Evolutionary conservation across 1,140 invertebrate species (phyloP).

Genomic region (Brachionus plicatilis): DNA sequence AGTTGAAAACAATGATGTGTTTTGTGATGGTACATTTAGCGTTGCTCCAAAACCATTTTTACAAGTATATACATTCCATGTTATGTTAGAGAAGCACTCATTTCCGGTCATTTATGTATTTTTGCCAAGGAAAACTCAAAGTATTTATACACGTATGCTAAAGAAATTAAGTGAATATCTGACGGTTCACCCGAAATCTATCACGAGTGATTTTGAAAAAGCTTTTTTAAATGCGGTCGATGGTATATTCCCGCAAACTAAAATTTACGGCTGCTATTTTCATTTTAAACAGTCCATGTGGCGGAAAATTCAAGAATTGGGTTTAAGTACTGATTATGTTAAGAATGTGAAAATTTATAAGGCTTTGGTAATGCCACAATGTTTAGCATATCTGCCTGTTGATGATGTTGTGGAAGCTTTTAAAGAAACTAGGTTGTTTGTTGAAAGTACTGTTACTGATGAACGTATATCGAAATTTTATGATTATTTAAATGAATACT

Average conservation of each 20-base stretch:
- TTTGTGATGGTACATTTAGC: background rate
- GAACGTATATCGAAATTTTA: too few species aligned
- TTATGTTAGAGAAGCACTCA: background rate
- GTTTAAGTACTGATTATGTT: background rate
- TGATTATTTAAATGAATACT: too few species aligned
- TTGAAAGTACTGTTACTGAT: too few species aligned
- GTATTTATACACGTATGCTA: background rate
- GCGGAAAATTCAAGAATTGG: background rate
- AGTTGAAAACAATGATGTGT: background rate
- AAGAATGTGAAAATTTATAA: background rate
- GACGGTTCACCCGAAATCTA: background rate
- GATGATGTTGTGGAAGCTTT: background rate
- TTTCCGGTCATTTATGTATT: background rate
- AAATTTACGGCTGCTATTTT: background rate
- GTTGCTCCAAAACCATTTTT: background rate
- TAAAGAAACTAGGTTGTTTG: background rate
- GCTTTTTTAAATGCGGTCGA: background rate
- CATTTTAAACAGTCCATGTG: background rate
- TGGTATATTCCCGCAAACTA: background rate
- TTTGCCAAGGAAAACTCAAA: background rate
- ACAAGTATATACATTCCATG: background rate
- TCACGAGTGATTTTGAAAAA: background rate
- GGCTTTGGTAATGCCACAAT: background rate
- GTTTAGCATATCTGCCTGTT: background rate
- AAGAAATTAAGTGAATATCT: background rate